Base-by-base conservation (phyloP, 2,797 vertebrate species). In the Acrossocheilus wenchowensis region DNA sequence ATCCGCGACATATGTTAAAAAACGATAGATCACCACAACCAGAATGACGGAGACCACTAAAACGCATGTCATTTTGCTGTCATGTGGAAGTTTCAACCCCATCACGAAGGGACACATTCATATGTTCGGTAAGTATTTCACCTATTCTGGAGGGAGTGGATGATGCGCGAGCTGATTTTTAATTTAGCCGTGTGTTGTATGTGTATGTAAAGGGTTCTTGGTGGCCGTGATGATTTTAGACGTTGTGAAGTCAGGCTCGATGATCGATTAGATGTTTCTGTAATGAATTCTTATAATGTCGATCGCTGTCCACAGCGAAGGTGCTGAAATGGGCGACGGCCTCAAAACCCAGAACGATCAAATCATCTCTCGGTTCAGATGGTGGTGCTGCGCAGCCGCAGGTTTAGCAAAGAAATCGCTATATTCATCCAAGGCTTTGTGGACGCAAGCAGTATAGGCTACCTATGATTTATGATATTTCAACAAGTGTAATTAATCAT, bases 41-140 rank as follows among this genome's bases (percentile, higher is more conserved):
- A 94, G 77, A 92, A 99, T 99, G 98, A 97, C 97, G 43, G 98
- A 99, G 89, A 95, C 92, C 88, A 95, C 91, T 84, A 98, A 98
- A 92, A 98, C 97, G 66, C 98, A 99, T 94, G 98, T 98, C 87
- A 99, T 99, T 91, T 90, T 99, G 94, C 95, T 99, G 83, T 96
- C 98, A 90, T 99, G 98, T 93, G 98, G 98, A 93, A 99, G 98
- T 95, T 98, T 99, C 95, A 99, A 99, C 90, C 98, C 98, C 91
- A 96, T 99, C 94, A 99, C 98, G 88, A 98, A 97, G 92, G 97
- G 97, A 90, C 98, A 99, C 94, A 96, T 99, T 92, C 97, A 99
- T 94, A 99, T 99, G 98, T 99, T 99, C 91, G 98, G 98, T 99
- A 93, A 97, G 97, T 93, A 74, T 68, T 82, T 83, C 26, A 7